A percentile compares a stretch with the other conserved stretches of the same genome.
Conservation (phyloP, 2,113 vertebrate genomes). For the Salvelinus sp. region DNA sequence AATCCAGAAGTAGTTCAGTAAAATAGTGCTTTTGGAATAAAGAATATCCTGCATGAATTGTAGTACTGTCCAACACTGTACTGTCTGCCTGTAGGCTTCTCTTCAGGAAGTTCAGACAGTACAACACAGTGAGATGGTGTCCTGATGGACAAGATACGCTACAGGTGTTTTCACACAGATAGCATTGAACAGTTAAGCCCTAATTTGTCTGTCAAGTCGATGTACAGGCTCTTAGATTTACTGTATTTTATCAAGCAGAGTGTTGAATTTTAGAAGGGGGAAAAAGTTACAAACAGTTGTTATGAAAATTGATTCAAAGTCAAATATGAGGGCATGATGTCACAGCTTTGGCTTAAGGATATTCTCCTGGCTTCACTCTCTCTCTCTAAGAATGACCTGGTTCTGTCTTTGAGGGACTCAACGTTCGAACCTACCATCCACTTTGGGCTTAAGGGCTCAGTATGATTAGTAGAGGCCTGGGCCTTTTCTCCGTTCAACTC, state of each 20-base stretch:
- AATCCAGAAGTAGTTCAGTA: not conserved
- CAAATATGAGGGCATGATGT: slow-evolving; percentile 20
- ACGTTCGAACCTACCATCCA: slow-evolving; percentile 1
- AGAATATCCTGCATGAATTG: too few relatives aligned
- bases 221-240: too few relatives aligned
- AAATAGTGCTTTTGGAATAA: not conserved
- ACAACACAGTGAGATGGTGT: not conserved
- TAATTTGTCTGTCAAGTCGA: not conserved
- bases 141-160: not conserved
- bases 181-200: not conserved
- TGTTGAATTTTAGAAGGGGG: too few relatives aligned
- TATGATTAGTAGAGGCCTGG: slow-evolving; percentile 18
- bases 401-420: slow-evolving; percentile 17
- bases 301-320: slow-evolving; percentile 4
- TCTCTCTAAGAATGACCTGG: slow-evolving; percentile 37
- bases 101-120: not conserved
- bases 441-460: slow-evolving; percentile 9
- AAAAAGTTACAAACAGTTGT: not conserved
- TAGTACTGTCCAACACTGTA: not conserved
- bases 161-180: not conserved
- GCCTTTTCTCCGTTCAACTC: slow-evolving; percentile 5
- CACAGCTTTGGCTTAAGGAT: slow-evolving; percentile 19
- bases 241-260: too few relatives aligned
- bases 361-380: slow-evolving; percentile 14
- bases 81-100: not conserved